Conservation (phyloP, 1,140 invertebrate species). For the Augochlora pura region DNA sequence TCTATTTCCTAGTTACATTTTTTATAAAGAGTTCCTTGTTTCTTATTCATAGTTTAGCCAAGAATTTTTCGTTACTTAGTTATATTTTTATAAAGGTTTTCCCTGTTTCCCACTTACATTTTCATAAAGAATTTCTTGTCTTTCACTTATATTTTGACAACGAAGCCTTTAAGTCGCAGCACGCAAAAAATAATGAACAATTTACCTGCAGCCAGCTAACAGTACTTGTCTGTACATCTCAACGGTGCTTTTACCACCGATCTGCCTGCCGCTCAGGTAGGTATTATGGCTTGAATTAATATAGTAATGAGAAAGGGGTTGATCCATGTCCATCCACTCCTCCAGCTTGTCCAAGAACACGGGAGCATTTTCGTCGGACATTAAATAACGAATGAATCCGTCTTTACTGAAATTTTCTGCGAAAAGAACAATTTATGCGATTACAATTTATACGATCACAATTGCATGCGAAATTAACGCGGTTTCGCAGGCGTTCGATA, state of each 20-base stretch:
- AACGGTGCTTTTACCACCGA: conserved; percentile 98
- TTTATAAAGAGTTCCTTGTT: too few species aligned
- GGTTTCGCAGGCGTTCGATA: too few species aligned
- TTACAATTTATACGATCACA: neutral
- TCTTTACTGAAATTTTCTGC: conserved; percentile 92
- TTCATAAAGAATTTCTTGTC: too few species aligned
- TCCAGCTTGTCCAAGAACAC: conserved; percentile 99
- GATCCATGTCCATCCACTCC: conserved; percentile 99
- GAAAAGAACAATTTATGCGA: neutral
- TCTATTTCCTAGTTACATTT: too few species aligned
- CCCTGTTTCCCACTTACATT: too few species aligned
- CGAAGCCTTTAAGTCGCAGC: too few species aligned
- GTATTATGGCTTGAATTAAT: conserved; percentile 99
- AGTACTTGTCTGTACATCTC: conserved; percentile 99
- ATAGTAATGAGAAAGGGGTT: conserved; percentile 98
- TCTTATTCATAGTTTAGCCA: too few species aligned
- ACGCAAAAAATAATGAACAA: neutral
- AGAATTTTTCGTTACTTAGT: too few species aligned
- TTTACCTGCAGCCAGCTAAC: conserved; percentile 95
- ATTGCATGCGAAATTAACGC: neutral
- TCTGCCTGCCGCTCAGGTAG: conserved; percentile 97
- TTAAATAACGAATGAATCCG: conserved; percentile 98
- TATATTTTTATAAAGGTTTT: too few species aligned
- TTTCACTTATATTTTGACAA: too few species aligned
- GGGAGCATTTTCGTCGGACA: conserved; percentile 99